Evolutionary conservation across 37 sponge, comb jelly and placozoan genomes (phyloP), one percentile per base, ranked within the genome.

Genomic region (Theonella swinhoei): DNA sequence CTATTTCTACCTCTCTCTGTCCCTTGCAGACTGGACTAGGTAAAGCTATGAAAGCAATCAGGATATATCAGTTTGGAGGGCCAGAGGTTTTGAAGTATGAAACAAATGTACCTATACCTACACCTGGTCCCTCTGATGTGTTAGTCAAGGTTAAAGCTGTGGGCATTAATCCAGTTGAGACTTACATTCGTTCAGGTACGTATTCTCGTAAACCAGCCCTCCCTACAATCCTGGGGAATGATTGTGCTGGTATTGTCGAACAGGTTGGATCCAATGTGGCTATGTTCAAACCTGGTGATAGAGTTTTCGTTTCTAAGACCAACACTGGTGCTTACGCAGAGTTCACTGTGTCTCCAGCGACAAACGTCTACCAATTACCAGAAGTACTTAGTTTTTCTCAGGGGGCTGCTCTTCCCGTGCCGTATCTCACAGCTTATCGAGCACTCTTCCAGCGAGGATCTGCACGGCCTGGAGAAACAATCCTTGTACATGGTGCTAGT

Each of bases 141-240:
- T 79, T 96, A 17, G 33, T 96, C 20, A 66, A 42, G 1, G 92
- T 96, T 42, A 82, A 93, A 34, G 87, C 97, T 24, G 92, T 94
- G 29, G 95, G 97, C 1, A 70, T 96, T 0, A 96, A 96, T 63
- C 94, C 94, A 0, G 94, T 96, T 28, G 97, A 96, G 80, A 96
- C 94, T 7, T 96, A 94, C 92, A 91, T 96, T 11, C 88, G 97
- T 0, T 47, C 89, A 14, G 96, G 96, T 11, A 59, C 68, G 43
- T 91, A 93, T 59, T 82, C 94, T 11, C 62, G 70, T 22, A 70
- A 72, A 36, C 92, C 94, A 34, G 26, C 34, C 0, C 85, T 94
- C 1, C 97, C 97, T 2, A 89, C 68, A 76, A 96, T 84, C 1
- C 92, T 90, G 3, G 97, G 97, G 5, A 68, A 79, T 42, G 94